Conservation (phyloP, 2,797 vertebrate genomes). For the Spondyliosoma cantharus region DNA sequence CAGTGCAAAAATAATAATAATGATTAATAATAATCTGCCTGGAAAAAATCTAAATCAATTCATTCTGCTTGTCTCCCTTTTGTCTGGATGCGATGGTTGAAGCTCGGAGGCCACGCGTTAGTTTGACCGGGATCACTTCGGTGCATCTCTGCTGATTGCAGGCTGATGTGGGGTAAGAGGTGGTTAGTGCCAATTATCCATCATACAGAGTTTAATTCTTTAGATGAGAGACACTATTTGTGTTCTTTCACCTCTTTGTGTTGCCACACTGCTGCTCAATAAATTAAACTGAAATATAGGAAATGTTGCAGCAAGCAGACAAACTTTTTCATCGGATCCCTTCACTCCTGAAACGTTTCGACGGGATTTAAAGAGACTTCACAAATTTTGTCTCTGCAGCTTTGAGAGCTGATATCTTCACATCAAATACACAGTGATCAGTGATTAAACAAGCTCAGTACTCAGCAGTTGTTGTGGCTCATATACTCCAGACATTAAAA, state of each 20-base stretch:
- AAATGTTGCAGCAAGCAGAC: background rate
- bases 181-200: background rate
- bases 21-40: background rate
- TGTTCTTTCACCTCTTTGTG: background rate
- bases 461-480: no score
- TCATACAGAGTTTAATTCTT: background rate
- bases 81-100: background rate
- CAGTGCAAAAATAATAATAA: no score
- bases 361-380: background rate
- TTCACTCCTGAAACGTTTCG: background rate
- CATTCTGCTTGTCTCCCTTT: background rate
- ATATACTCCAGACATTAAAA: no score
- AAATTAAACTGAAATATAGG: background rate
- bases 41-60: background rate
- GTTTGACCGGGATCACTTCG: background rate
- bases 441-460: no score
- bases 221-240: background rate
- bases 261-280: background rate
- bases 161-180: background rate
- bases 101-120: background rate
- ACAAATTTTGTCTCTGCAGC: background rate
- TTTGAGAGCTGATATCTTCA: background rate
- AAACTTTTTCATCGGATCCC: background rate
- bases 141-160: slow-evolving; percentile 17
- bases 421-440: background rate